Evolutionary conservation across 2,797 vertebrate genomes (phyloP), one percentile per base, ranked within the genome.

Genomic region (Podarcis lilfordi): DNA sequence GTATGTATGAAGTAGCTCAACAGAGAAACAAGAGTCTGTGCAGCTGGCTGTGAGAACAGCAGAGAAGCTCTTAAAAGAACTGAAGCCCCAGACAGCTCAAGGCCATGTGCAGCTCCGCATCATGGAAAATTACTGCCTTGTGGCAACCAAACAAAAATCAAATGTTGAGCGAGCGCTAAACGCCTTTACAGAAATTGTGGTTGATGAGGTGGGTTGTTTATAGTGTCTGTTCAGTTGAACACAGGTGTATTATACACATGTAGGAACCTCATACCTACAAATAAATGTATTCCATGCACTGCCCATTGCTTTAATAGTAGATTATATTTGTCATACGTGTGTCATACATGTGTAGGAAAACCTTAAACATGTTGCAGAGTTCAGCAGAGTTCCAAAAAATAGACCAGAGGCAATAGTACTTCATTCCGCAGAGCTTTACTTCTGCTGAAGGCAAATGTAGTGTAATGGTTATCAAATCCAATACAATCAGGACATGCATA

Each of bases 1-100:
- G 72, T 64, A 66, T 94, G 2, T 83, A 66, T 83, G 50, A 87
- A 99, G 99, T 86, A 98, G 98, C 96, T 98, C 98, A 72, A 98
- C 98, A 43, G 99, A 99, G 95, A 99, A 99, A 95, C 98, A 99
- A 94, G 98, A 99, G 89, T 99, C 98, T 0, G 98, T 99, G 92
- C 98, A 98, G 94, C 94, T 99, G 89, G 98, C 98, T 84, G 98
- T 99, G 90, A 97, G 98, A 95, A 99, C 98, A 27, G 99, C 99
- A 5, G 98, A 99, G 96, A 99, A 99, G 93, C 98, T 99, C 81
- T 96, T 99, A 88, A 99, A 98, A 93, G 99, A 99, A 89, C 95
- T 99, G 69, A 99, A 98, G 94, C 99, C 99, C 40, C 98, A 99
- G 96, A 99, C 98, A 0, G 7, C 96, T 9, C 97, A 98, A 50